Conservation (phyloP, 2,797 vertebrate species). For the Arnoldichthys spilopterus region DNA sequence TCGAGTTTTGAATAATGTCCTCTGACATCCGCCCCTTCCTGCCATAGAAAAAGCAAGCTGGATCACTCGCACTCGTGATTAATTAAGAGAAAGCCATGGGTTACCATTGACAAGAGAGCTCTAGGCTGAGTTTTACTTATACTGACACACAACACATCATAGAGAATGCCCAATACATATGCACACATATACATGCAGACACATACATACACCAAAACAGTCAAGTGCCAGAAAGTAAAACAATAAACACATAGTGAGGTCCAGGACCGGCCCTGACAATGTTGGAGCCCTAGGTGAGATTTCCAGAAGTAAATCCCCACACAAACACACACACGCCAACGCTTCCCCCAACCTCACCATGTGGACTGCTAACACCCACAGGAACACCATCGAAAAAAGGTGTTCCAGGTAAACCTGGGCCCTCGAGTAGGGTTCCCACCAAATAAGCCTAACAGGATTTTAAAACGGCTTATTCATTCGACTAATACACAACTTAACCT, state of each 20-base stretch:
- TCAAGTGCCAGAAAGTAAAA: neutral
- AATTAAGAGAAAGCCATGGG: conserved; percentile 71
- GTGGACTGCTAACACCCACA: no score
- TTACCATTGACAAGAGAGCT: conserved; percentile 60
- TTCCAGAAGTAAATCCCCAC: no score
- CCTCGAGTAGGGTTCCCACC: no score
- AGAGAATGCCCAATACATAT: conserved; percentile 24
- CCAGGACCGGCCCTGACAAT: no score
- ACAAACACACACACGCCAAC: no score
- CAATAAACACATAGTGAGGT: neutral
- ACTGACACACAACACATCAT: conserved; percentile 48
- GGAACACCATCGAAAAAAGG: no score
- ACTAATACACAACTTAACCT: no score
- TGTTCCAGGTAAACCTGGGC: no score
- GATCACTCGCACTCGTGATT: conserved; percentile 69
- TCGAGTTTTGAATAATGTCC: conserved; percentile 55
- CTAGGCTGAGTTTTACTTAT: conserved; percentile 43
- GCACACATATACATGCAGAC: conserved; percentile 38
- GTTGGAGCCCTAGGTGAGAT: no score
- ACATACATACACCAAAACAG: conserved; percentile 25
- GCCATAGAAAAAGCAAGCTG: conserved; percentile 64
- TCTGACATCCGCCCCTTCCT: conserved; percentile 51
- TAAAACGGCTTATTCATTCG: no score
- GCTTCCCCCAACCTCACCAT: no score
- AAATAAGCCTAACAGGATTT: no score